Base-by-base conservation (phyloP, 1,140 invertebrate genomes). In the Pentalonia nigronervosa region DNA sequence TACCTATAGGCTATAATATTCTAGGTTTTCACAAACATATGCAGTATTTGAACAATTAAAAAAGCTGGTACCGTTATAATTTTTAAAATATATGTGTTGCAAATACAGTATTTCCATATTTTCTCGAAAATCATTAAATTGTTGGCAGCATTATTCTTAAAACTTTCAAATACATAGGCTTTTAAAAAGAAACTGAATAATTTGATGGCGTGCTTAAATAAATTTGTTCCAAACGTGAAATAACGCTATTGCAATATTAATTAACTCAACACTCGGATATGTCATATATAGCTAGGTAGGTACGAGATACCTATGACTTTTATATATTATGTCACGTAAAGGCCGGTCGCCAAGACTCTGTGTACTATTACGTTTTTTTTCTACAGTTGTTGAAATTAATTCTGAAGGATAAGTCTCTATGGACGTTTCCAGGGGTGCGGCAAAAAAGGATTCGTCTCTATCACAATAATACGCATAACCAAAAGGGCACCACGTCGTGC, bases 341-440 rank as follows among this genome's bases (percentile, higher is more conserved):
- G 30, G 30, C 3, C 60, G 9, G 30, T 30, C 1, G 11, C 6
- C n/a, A 34, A 20, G n/a, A 47, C 9, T 9, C n/a, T 17, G 45
- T 7, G 90, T 91, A 83, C n/a, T 47, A 91, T 83, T 53, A 14
- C 67, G 23, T 91, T 67, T 11, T 23, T n/a, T 76, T 50, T 48
- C 50, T 53, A 20, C 7, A 45, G 41, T 23, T 41, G 45, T 50
- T 67, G 8, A 47, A 67, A 91, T 47, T 91, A 91, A 91, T 91
- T 48, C 90, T 81, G 25, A 83, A 91, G 45, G 90, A 91, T 91
- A 91, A 83, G 47, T 91, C 90, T 76, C 90, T 7, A 9, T n/a
- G 90, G 90, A 91, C 76, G 53, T 56, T 53, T 89, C 9, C 20
- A 23, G 14, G 9, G 23, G 30, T 25, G n/a, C 17, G 25, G 86